Evolutionary conservation across 2,888 invertebrate genomes (phyloP).

Genomic region (Sacculina carcini): DNA sequence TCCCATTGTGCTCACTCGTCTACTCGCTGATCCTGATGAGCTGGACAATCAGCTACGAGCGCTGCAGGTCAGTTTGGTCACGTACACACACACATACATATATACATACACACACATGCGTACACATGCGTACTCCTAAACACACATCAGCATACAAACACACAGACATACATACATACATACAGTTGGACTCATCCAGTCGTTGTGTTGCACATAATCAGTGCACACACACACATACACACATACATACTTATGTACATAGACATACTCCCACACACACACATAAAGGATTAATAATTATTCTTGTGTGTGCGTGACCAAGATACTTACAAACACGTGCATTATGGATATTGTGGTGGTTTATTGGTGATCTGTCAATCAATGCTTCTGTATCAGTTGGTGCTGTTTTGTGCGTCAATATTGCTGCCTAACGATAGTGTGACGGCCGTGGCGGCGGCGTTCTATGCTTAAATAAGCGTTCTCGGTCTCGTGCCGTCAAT

Average conservation of each 20-base stretch:
- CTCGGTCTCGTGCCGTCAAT: too few relatives aligned
- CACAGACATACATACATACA: neutral
- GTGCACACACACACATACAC: slow-evolving; percentile 5
- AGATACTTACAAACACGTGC: too few relatives aligned
- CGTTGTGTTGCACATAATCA: neutral
- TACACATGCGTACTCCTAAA: neutral
- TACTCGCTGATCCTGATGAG: slow-evolving; percentile 62
- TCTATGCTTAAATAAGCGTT: too few relatives aligned
- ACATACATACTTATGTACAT: slow-evolving; percentile 7
- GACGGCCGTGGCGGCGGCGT: too few relatives aligned
- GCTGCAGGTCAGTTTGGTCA: slow-evolving; percentile 23
- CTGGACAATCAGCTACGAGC: slow-evolving; percentile 44
- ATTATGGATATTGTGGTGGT: neutral
- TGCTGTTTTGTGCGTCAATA: neutral
- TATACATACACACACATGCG: neutral
- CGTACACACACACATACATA: neutral
- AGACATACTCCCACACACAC: too few relatives aligned
- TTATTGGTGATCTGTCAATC: neutral
- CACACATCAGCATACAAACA: neutral
- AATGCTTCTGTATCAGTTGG: neutral
- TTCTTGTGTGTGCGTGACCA: too few relatives aligned
- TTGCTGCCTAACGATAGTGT: neutral
- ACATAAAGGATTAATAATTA: too few relatives aligned
- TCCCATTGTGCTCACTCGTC: slow-evolving; percentile 64
- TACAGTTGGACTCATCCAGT: neutral